Evolutionary conservation across 2,797 vertebrate genomes (phyloP), one percentile per base, ranked within the genome.

Genomic region (Chiroxiphia lanceolata): DNA sequence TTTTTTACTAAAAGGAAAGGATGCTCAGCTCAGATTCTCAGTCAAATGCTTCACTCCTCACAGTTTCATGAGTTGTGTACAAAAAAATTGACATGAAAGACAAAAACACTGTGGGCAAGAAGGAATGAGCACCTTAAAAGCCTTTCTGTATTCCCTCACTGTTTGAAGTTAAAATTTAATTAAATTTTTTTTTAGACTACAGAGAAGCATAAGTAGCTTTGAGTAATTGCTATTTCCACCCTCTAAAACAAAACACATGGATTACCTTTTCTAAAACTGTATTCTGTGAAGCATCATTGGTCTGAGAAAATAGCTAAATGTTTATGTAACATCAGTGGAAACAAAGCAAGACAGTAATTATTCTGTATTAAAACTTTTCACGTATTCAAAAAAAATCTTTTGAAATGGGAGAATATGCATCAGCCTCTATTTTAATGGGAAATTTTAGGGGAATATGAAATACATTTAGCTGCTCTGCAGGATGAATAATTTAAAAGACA

Each of bases 401-500:
- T 42, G 18, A 76, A 88, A 86, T 59, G 6, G 29, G 11, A 75
- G 36, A 53, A 78, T 15, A n/a, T 1, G 0, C 31, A 56, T 18
- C 65, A 90, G 51, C 5, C 11, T 23, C 45, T 48, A 54, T 78
- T 91, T 83, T 79, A 72, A 69, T 19, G 80, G 5, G 15, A 81
- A 78, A 82, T 83, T 89, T 82, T 83, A 82, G 50, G 19, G 21
- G 50, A 84, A 75, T 18, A 22, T 17, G 20, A 83, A 89, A 92
- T 50, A 17, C 76, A 83, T 92, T 94, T 69, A 79, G 33, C 70
- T 93, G 21, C 50, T 90, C 33, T 69, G 57, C 74, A 60, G 82
- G 87, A 90, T 19, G 53, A 94, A 72, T 70, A 77, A 89, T 90
- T 94, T 94, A 60, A 93, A 75, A 68, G 84, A 59, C 87, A 89